phyloP scores from a whole-genome alignment of 1,140 invertebrate genomes.

The Eumaeus atala region DNA sequence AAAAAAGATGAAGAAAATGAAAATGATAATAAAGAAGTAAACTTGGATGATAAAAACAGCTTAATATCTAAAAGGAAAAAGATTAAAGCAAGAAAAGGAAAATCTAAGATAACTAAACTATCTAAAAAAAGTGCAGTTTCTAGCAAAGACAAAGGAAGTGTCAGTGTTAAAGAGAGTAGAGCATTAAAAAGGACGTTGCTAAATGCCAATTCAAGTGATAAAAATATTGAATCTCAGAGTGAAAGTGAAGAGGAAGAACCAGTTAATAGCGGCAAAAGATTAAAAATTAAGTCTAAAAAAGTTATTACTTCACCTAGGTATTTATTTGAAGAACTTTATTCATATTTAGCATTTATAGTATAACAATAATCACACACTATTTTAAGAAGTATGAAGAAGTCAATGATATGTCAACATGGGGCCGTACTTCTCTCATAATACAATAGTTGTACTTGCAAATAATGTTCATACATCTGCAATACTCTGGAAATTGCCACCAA shows the following conservation, averaged over 20 bases:
- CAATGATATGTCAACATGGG: no score
- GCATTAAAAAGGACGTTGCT: conserved; percentile 57
- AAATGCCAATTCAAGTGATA: conserved; percentile 51
- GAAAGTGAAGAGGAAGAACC: conserved; percentile 65
- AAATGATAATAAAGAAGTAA: conserved; percentile 34
- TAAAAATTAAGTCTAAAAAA: conserved; percentile 69
- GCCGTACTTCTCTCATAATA: no score
- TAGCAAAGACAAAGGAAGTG: conserved; percentile 37
- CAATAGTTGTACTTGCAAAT: no score
- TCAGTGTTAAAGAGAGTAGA: conserved; percentile 48
- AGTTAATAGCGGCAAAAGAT: conserved; percentile 51
- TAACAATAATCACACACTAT: no score
- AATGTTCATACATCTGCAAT: background rate
- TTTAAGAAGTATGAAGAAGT: no score
- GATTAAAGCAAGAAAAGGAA: conserved; percentile 62
- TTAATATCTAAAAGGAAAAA: conserved; percentile 49
- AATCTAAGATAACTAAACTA: conserved; percentile 53
- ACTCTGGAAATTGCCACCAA: no score
- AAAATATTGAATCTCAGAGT: conserved; percentile 66
- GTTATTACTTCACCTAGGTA: conserved; percentile 58
- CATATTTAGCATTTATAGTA: no score
- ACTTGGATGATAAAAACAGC: conserved; percentile 39
- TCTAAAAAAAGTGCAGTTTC: conserved; percentile 34
- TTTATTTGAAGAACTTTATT: background rate
- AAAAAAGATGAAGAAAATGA: conserved; percentile 28